Conservation (phyloP, 2,113 vertebrate species). For the Myocastor coypus region DNA sequence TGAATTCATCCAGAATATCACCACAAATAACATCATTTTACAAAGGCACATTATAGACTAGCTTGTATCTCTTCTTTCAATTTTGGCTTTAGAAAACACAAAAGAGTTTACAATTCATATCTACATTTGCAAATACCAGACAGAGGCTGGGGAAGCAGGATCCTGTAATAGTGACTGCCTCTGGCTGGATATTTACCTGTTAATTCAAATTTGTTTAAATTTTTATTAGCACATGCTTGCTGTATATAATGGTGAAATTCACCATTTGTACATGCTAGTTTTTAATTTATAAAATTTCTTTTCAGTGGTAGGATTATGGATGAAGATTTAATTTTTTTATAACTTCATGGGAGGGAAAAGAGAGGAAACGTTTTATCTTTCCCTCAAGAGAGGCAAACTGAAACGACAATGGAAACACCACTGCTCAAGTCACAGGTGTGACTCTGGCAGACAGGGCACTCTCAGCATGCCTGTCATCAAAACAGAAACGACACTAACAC, state of each 20-base stretch:
- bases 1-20: not conserved
- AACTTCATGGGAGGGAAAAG: not conserved
- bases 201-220: not conserved
- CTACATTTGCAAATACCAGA: not conserved
- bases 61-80: not conserved
- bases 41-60: not conserved
- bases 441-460: too few species aligned
- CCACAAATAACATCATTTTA: not conserved
- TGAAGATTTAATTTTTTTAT: not conserved
- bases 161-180: not conserved
- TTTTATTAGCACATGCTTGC: not conserved
- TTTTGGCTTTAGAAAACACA: slow-evolving; percentile 8
- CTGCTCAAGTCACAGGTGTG: not conserved
- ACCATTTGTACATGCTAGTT: not conserved
- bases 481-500: not conserved
- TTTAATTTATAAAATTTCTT: not conserved
- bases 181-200: not conserved
- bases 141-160: too few species aligned
- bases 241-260: not conserved
- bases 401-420: not conserved
- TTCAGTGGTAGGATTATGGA: not conserved
- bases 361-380: not conserved
- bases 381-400: not conserved
- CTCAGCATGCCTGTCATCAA: not conserved
- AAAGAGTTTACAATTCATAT: not conserved